These are phyloP conservation scores for Dermolepida albohirtum DNA, from an alignment of 2,888 invertebrate genomes.

Conservation along the genomic window DNA sequence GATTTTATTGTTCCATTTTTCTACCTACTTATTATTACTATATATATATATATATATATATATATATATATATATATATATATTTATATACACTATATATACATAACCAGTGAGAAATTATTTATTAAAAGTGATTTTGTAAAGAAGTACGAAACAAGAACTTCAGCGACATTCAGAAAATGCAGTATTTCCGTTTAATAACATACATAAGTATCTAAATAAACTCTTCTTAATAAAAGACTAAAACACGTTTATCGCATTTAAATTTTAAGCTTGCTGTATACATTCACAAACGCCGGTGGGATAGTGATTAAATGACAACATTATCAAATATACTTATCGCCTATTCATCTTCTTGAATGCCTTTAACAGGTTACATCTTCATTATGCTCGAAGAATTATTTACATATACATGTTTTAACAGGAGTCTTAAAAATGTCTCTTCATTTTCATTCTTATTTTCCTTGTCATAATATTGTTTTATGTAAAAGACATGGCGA, in stretches of 20 bases:
- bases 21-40: no score
- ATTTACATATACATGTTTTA: constrained; percentile 30
- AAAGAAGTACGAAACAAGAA: no score
- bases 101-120: no score
- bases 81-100: no score
- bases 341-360: constrained; percentile 31
- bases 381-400: constrained; percentile 17
- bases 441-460: constrained; percentile 22
- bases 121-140: no score
- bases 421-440: constrained; percentile 28
- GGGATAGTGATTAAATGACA: constrained; percentile 32
- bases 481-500: constrained; percentile 11
- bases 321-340: constrained; percentile 33
- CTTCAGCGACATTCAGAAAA: no score
- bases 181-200: no score
- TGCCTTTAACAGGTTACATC: constrained; percentile 25
- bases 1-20: no score
- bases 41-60: no score
- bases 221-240: no score
- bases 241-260: constrained; percentile 9
- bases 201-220: no score
- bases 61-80: no score
- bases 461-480: neutral
- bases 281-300: constrained; percentile 17
- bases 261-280: constrained; percentile 31